Conservation (phyloP, 2,797 vertebrate species). For the Tolypeutes matacus region DNA sequence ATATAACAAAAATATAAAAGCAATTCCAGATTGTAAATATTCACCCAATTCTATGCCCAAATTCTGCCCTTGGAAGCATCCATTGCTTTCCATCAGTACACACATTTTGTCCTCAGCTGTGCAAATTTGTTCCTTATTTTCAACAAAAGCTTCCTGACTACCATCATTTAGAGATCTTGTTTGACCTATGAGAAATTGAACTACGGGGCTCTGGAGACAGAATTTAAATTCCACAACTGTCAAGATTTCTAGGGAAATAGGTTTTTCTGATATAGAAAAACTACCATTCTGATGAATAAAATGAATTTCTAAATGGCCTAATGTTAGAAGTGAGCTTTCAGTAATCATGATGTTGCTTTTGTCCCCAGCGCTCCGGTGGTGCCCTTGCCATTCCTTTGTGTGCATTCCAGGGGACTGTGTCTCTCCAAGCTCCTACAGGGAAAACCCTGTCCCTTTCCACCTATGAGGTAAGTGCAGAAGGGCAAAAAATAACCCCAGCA, state of each 20-base stretch:
- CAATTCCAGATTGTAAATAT: conserved; percentile 5
- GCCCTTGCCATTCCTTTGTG: conserved; percentile 95
- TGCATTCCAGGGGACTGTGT: conserved; percentile 98
- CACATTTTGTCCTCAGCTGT: not conserved
- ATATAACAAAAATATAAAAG: conserved; percentile 52
- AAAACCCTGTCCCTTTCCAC: conserved; percentile 98
- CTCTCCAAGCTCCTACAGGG: conserved; percentile 96
- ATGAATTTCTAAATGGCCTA: not conserved
- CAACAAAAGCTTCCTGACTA: not conserved
- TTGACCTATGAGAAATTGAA: conserved; percentile 18
- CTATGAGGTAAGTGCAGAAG: conserved; percentile 97
- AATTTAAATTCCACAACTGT: conserved; percentile 38
- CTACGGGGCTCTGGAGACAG: not conserved
- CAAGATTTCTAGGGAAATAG: conserved; percentile 37
- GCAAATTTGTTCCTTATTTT: not conserved
- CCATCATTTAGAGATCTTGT: not conserved
- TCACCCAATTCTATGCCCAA: conserved; percentile 8
- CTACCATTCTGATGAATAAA: not conserved
- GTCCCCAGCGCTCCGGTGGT: conserved; percentile 91
- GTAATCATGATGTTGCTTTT: conserved; percentile 51
- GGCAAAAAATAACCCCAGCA: conserved; percentile 93
- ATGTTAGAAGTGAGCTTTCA: not conserved
- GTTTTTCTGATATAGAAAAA: not conserved
- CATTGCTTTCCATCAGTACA: not conserved
- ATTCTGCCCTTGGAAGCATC: conserved; percentile 26